Conservation (phyloP, 2,888 invertebrate species). For the Drosophila merina region DNA sequence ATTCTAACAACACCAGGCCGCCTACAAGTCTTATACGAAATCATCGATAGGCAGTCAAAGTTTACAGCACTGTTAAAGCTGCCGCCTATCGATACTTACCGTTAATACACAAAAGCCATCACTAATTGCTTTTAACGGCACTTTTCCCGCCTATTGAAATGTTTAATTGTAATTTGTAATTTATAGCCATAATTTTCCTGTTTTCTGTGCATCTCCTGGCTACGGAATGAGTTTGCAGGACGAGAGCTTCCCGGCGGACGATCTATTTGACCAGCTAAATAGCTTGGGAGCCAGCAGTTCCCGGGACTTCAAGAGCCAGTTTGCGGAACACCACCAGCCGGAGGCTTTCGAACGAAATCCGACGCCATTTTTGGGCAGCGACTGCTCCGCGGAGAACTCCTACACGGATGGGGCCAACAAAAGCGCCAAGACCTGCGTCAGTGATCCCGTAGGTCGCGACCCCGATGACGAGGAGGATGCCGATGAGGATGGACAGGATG, state of each 20-base stretch:
- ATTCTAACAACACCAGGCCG: too few relatives aligned
- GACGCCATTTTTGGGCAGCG: slow-evolving; percentile 59
- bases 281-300: slow-evolving; percentile 14
- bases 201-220: slow-evolving; percentile 3
- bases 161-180: neutral
- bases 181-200: neutral
- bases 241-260: slow-evolving; percentile 81
- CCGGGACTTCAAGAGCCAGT: slow-evolving; percentile 30
- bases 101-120: neutral
- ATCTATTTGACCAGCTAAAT: slow-evolving; percentile 62
- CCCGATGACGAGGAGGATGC: slow-evolving; percentile 34
- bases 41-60: neutral
- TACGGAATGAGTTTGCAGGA: slow-evolving; percentile 80
- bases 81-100: neutral
- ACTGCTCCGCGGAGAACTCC: slow-evolving; percentile 53
- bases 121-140: slow-evolving; percentile 18
- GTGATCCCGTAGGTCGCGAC: slow-evolving; percentile 65
- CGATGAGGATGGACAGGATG: slow-evolving; percentile 16
- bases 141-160: slow-evolving; percentile 12
- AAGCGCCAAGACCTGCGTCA: slow-evolving; percentile 73
- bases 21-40: neutral
- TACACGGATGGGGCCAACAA: slow-evolving; percentile 60
- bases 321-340: slow-evolving; percentile 29
- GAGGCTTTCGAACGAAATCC: slow-evolving; percentile 36
- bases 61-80: neutral